A percentile compares a stretch with the other conserved stretches of the same genome.
Conservation (phyloP, 2,888 invertebrate genomes). For the Alviniconcha strummeri region DNA sequence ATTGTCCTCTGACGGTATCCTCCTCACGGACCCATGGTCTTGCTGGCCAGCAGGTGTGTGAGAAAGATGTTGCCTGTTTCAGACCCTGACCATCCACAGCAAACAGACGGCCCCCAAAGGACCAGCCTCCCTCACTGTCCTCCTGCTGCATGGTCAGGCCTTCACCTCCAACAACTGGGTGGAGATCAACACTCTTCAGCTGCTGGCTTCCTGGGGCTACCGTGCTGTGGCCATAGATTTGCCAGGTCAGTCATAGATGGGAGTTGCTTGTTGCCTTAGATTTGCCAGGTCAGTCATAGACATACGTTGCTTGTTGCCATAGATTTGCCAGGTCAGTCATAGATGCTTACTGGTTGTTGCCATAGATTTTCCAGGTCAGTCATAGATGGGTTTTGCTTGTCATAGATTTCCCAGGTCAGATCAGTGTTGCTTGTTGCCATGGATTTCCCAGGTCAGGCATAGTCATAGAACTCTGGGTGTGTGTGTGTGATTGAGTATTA, state of each 20-base stretch:
- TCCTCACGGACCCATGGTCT: no score
- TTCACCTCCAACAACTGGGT: conserved; percentile 75
- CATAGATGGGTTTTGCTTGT: no score
- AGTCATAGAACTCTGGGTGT: not conserved
- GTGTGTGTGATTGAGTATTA: no score
- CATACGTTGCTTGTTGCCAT: no score
- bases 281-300: no score
- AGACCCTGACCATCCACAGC: conserved; percentile 51
- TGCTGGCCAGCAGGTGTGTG: no score
- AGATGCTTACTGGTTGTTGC: no score
- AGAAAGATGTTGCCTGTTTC: conserved; percentile 22
- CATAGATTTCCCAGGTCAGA: no score
- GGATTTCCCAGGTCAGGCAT: conserved; percentile 73
- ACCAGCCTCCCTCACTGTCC: conserved; percentile 56
- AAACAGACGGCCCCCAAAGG: conserved; percentile 43
- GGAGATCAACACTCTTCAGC: conserved; percentile 72
- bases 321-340: no score
- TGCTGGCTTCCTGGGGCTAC: conserved; percentile 74
- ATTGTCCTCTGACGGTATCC: no score
- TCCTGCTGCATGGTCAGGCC: conserved; percentile 75
- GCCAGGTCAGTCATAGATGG: conserved; percentile 71
- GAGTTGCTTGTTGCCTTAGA: no score
- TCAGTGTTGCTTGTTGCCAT: conserved; percentile 42
- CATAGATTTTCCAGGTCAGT: no score
- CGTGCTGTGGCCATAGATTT: conserved; percentile 74